These are phyloP conservation scores for Callitettix versicolor DNA, from an alignment of 1,140 invertebrate genomes.

Conservation along the genomic window DNA sequence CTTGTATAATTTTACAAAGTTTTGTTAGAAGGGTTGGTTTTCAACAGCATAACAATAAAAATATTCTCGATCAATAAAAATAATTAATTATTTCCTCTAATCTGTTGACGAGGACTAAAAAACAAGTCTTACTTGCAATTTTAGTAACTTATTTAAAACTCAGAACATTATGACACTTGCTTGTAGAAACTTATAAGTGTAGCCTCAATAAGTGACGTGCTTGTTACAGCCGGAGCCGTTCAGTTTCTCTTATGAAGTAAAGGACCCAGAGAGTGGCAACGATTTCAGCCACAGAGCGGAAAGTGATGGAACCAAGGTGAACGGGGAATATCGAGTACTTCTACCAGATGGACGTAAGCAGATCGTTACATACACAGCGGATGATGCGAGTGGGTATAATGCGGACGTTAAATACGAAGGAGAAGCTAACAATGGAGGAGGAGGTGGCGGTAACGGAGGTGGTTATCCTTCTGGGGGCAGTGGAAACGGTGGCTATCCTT, in stretches of 20 bases:
- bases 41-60: too few relatives aligned
- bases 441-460: conserved; percentile 12
- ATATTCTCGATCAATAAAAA: too few relatives aligned
- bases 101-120: too few relatives aligned
- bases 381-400: conserved; percentile 34
- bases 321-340: conserved; percentile 61
- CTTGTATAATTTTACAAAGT: too few relatives aligned
- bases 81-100: too few relatives aligned
- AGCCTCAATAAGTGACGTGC: too few relatives aligned
- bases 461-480: conserved; percentile 21
- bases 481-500: conserved; percentile 10
- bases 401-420: conserved; percentile 36
- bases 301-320: conserved; percentile 58
- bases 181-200: too few relatives aligned
- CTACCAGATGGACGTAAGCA: conserved; percentile 61
- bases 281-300: conserved; percentile 57
- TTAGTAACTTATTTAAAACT: too few relatives aligned
- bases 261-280: conserved; percentile 58
- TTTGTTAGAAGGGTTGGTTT: too few relatives aligned
- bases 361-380: conserved; percentile 34
- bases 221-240: conserved; percentile 66
- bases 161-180: too few relatives aligned
- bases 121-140: too few relatives aligned
- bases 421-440: conserved; percentile 24
- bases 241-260: conserved; percentile 68